phyloP scores from a whole-genome alignment of 2,797 vertebrate species.

The Arnoldichthys spilopterus region DNA sequence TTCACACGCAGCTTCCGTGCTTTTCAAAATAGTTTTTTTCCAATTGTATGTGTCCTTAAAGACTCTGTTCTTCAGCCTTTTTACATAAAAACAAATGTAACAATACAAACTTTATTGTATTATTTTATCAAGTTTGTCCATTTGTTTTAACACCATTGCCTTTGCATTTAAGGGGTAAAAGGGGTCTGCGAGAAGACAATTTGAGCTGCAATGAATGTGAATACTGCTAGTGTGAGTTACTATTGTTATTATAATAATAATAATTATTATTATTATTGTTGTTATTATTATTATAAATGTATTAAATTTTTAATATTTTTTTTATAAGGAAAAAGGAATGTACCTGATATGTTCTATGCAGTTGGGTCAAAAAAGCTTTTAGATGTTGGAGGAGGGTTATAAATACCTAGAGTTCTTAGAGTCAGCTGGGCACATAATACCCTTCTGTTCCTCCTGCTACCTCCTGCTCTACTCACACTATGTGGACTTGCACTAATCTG shows the following conservation, averaged over 20 bases:
- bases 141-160: no score
- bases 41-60: not conserved
- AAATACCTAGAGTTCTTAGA: constrained; percentile 66
- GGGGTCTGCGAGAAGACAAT: not conserved
- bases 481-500: constrained; percentile 74
- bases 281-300: not conserved
- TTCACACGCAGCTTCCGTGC: not conserved
- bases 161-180: no score
- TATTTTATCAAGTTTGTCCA: no score
- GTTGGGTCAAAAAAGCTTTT: constrained; percentile 70
- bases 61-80: no score
- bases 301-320: no score
- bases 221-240: not conserved
- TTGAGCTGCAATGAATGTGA: not conserved
- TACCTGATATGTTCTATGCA: constrained; percentile 17
- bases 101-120: not conserved
- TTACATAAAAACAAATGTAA: not conserved
- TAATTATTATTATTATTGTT: no score
- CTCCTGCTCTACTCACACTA: constrained; percentile 78
- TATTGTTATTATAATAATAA: no score
- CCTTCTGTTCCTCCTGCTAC: constrained; percentile 80
- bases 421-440: constrained; percentile 82
- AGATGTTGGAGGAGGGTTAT: constrained; percentile 66
- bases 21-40: not conserved
- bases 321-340: not conserved